A percentile compares a stretch with the other conserved stretches of the same genome.
phyloP scores from a whole-genome alignment of 2,113 vertebrate genomes.

The Nannospalax galili region DNA sequence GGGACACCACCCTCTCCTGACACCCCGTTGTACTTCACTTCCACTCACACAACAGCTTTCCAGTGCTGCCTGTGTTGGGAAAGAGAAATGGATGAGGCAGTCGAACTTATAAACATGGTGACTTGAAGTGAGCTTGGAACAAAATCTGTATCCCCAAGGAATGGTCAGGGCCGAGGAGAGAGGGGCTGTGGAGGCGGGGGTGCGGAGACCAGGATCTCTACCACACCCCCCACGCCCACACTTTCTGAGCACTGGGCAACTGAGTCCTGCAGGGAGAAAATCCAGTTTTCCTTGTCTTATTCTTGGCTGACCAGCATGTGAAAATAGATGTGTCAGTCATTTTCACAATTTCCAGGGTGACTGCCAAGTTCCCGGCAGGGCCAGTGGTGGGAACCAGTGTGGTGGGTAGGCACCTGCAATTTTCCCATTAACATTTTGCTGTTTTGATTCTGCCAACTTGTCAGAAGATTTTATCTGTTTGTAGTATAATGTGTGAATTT shows the following conservation, averaged over 20 bases:
- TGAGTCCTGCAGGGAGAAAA: neutral
- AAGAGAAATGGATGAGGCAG: rapidly evolving
- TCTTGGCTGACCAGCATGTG: slow-evolving; percentile 61
- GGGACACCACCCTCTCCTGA: rapidly evolving
- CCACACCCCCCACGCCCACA: rapidly evolving
- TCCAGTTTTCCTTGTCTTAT: neutral
- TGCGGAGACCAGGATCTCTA: rapidly evolving
- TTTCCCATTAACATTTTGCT: slow-evolving; percentile 53
- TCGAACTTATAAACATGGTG: neutral
- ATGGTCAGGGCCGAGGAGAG: rapidly evolving
- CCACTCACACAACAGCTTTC: neutral
- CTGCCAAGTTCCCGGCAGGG: slow-evolving; percentile 67
- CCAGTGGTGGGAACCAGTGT: neutral
- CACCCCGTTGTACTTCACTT: neutral
- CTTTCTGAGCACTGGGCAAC: neutral
- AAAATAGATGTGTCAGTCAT: slow-evolving; percentile 65
- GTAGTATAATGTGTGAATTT: neutral
- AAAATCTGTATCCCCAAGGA: neutral
- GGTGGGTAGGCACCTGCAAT: slow-evolving; percentile 24
- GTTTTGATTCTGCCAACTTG: neutral
- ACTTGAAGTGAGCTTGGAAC: neutral
- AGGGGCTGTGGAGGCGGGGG: rapidly evolving
- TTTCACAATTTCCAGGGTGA: neutral
- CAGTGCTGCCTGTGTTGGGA: rapidly evolving
- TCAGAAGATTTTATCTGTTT: slow-evolving; percentile 35